phyloP scores from a whole-genome alignment of 2,113 vertebrate genomes.

The Hemiprocne comata region DNA sequence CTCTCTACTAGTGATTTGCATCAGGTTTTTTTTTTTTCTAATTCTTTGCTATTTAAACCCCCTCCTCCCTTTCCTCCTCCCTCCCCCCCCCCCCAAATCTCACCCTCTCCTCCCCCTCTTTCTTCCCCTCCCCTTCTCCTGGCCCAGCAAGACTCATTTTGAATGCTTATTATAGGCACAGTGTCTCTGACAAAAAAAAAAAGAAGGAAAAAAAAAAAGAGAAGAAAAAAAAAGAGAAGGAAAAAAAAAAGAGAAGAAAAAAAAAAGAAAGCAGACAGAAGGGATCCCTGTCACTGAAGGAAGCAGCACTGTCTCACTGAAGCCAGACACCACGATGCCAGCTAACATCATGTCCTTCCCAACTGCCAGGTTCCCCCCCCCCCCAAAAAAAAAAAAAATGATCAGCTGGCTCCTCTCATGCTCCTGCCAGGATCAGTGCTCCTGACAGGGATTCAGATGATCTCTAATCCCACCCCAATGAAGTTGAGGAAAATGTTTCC shows the following conservation, averaged over 20 bases:
- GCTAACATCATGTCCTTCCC: neutral
- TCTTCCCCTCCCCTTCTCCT: constrained; percentile 56
- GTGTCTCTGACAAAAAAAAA: constrained; percentile 43
- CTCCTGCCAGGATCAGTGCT: neutral
- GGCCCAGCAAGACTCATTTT: constrained; percentile 82
- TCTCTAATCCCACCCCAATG: neutral
- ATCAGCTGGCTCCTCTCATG: neutral
- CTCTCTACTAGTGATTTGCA: constrained; percentile 93
- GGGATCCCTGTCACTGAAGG: neutral
- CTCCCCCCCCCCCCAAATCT: constrained; percentile 42
- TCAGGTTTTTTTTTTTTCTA: constrained; percentile 82
- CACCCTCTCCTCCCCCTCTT: constrained; percentile 51
- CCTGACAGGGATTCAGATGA: neutral
- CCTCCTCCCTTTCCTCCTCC: constrained; percentile 44
- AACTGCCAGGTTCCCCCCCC: neutral
- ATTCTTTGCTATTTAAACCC: constrained; percentile 86
- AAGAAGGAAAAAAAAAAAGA: neutral
- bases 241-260: no score
- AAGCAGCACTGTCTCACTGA: neutral
- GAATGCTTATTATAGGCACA: constrained; percentile 83
- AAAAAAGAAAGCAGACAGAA: neutral
- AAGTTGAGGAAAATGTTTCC: neutral
- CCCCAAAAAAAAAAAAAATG: neutral
- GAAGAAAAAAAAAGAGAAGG: no score
- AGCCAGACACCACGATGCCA: neutral